Conservation (phyloP, 2,888 invertebrate species). For the Drosophila imparisetae region DNA sequence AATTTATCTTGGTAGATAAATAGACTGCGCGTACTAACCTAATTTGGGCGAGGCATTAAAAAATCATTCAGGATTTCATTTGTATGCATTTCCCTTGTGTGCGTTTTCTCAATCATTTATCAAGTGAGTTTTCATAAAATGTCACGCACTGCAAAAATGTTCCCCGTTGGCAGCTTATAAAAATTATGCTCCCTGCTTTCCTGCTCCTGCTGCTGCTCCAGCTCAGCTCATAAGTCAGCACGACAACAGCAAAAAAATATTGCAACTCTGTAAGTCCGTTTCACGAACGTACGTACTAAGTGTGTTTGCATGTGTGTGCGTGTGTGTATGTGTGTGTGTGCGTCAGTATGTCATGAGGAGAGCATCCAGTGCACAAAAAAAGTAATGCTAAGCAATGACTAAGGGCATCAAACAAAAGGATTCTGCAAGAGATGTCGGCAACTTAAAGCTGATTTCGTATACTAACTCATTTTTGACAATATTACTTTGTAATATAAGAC, state of each 20-base stretch:
- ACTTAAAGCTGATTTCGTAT: constrained; percentile 69
- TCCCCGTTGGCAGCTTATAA: constrained; percentile 65
- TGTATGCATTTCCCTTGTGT: constrained; percentile 38
- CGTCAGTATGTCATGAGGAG: constrained; percentile 45
- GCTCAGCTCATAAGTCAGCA: constrained; percentile 54
- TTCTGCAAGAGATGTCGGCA: constrained; percentile 48
- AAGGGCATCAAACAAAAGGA: constrained; percentile 66
- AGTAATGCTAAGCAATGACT: constrained; percentile 64
- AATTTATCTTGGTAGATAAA: constrained; percentile 19
- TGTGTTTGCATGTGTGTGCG: constrained; percentile 17
- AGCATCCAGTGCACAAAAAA: constrained; percentile 25
- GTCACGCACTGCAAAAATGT: constrained; percentile 70
- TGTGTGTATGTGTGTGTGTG: constrained; percentile 11
- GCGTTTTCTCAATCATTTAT: constrained; percentile 69
- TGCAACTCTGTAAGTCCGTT: constrained; percentile 43
- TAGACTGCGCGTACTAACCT: constrained; percentile 44
- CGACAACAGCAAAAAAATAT: constrained; percentile 53
- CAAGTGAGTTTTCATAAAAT: constrained; percentile 77
- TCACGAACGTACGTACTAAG: constrained; percentile 6
- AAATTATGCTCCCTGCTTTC: constrained; percentile 46
- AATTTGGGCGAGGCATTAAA: constrained; percentile 62
- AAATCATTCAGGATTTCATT: constrained; percentile 37
- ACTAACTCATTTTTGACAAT: constrained; percentile 71
- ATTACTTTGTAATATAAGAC: constrained; percentile 77
- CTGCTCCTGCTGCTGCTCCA: constrained; percentile 11